These are phyloP conservation scores for Trissoscelio sp. DNA, from an alignment of 2,888 invertebrate species.

Conservation along the genomic window DNA sequence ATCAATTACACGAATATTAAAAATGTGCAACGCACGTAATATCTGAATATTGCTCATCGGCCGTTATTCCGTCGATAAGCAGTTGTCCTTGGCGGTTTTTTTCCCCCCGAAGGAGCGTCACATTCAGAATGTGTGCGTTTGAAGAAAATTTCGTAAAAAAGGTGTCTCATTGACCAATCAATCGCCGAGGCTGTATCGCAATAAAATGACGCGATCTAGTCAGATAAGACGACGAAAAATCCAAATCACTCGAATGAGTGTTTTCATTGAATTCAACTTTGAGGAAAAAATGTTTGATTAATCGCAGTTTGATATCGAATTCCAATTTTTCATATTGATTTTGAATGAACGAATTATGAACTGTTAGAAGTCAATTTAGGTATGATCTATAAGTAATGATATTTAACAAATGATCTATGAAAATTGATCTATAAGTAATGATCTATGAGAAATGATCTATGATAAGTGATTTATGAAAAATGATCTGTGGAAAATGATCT, in stretches of 20 bases:
- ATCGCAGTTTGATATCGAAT: constrained; percentile 39
- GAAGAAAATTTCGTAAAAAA: constrained; percentile 70
- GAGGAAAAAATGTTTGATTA: constrained; percentile 43
- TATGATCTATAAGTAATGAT: too few relatives aligned
- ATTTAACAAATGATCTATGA: too few relatives aligned
- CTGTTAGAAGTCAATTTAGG: too few relatives aligned
- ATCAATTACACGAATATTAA: constrained; percentile 58
- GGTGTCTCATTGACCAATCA: constrained; percentile 69
- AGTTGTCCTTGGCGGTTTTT: constrained; percentile 63
- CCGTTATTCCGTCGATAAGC: constrained; percentile 69
- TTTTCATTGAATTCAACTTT: constrained; percentile 66
- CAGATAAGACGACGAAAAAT: constrained; percentile 69
- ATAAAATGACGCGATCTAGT: constrained; percentile 67
- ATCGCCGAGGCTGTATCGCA: constrained; percentile 63
- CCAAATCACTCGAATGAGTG: constrained; percentile 64
- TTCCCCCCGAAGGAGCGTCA: constrained; percentile 59
- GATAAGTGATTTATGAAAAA: too few relatives aligned
- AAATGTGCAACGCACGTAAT: constrained; percentile 63
- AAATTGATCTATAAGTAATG: too few relatives aligned
- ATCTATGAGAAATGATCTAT: too few relatives aligned
- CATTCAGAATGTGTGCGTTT: constrained; percentile 60
- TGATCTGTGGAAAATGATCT: too few relatives aligned
- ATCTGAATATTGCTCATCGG: constrained; percentile 69
- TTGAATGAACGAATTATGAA: constrained; percentile 27
- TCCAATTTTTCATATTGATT: constrained; percentile 27